Evolutionary conservation across 2,888 invertebrate genomes (phyloP).

Genomic region (Coronaproctus castanopsis): DNA sequence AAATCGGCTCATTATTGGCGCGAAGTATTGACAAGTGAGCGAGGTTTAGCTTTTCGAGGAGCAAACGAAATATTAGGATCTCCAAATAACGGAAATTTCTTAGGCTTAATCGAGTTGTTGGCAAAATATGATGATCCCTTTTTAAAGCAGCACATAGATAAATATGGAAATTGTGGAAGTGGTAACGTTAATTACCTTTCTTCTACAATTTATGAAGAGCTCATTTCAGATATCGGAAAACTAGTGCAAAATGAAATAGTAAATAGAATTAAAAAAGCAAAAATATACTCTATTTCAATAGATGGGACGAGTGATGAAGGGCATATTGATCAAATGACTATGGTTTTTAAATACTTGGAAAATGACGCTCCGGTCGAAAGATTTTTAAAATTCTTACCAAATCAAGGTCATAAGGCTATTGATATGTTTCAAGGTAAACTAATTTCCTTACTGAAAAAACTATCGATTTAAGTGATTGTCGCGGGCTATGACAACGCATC

Average conservation of each 20-base stretch:
- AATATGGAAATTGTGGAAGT: neutral
- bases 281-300: slow-evolving; percentile 2
- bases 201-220: no score
- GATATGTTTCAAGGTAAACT: slow-evolving; percentile 13
- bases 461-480: slow-evolving; percentile 17
- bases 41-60: slow-evolving; percentile 21
- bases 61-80: slow-evolving; percentile 19
- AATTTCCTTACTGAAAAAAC: slow-evolving; percentile 14
- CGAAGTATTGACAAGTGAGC: no score
- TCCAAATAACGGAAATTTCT: slow-evolving; percentile 22
- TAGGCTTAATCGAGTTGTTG: slow-evolving; percentile 21
- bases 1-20: no score
- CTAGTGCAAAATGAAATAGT: no score
- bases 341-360: neutral
- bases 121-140: slow-evolving; percentile 22
- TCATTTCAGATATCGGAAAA: neutral
- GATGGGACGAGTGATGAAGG: neutral
- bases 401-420: slow-evolving; percentile 16
- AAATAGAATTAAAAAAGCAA: neutral
- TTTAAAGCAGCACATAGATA: slow-evolving; percentile 9
- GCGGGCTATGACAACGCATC: slow-evolving; percentile 22
- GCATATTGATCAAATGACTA: neutral
- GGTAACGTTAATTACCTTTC: no score
- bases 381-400: neutral
- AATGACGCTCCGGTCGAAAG: neutral